Evolutionary conservation across 2,113 vertebrate species (phyloP).

Genomic region (Rhinoderma darwinii): DNA sequence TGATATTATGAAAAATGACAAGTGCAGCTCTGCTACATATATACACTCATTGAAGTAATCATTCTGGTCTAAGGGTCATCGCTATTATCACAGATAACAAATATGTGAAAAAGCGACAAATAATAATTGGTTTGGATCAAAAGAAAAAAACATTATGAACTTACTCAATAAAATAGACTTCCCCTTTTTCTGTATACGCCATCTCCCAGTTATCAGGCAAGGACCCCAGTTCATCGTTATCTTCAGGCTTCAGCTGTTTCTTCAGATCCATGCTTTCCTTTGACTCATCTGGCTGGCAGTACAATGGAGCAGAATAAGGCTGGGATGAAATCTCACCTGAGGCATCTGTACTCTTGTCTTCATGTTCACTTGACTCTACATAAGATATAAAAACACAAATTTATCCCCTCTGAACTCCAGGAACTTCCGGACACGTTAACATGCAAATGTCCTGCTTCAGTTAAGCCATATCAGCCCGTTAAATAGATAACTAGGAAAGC

Average conservation of each 20-base stretch:
- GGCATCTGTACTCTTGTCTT: conserved; percentile 88
- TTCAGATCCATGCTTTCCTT: conserved; percentile 83
- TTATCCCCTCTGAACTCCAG: conserved; percentile 10
- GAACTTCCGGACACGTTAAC: not conserved
- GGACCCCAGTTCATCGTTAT: conserved; percentile 86
- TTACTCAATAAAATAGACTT: conserved; percentile 99
- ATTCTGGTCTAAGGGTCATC: not conserved
- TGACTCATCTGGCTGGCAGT: conserved; percentile 78
- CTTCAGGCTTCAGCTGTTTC: conserved; percentile 82
- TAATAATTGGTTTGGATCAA: not conserved
- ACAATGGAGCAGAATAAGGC: conserved; percentile 80
- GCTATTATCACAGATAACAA: not conserved
- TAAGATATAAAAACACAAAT: conserved; percentile 60
- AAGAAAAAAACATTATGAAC: conserved; percentile 64
- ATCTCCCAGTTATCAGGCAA: conserved; percentile 99
- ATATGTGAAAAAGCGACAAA: not conserved
- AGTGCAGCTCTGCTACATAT: not conserved
- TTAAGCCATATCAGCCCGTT: not conserved
- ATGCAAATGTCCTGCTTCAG: not conserved
- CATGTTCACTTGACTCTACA: conserved; percentile 94
- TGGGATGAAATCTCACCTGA: conserved; percentile 81
- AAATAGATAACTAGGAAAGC: not conserved
- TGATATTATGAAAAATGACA: too few species aligned
- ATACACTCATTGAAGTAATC: too few species aligned
- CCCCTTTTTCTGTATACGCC: conserved; percentile 98